Evolutionary conservation across 2,888 invertebrate genomes (phyloP), one percentile per base, ranked within the genome.

Genomic region (Sarcophaga caerulescens): DNA sequence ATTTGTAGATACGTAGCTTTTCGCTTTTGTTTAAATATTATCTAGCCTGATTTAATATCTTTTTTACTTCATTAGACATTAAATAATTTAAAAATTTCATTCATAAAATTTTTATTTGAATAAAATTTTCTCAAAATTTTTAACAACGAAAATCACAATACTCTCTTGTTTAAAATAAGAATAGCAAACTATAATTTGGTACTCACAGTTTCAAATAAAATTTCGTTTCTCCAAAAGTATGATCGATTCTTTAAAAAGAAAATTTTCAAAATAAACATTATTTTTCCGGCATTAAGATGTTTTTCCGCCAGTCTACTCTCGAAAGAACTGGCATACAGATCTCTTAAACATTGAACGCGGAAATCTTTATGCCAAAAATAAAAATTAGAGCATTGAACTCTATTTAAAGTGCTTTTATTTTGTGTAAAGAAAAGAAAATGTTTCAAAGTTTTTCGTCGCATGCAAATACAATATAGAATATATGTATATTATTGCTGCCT

Each of bases 281-380:
- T 17, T 52, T 47, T 52, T 17, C 52, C 14, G 52, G 14, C 12
- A 12, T 14, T 14, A 52, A 14, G 12, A 52, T 52, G 25, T 52
- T 68, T 62, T 68, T 57, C 69, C 63, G n/a, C 71, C 71, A 79
- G 79, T 79, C 57, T 57, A 44, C 66, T 66, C 79, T 79, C 65
- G 65, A 25, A 70, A 76, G 79, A 79, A 65, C 71, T 79, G 65
- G 44, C 44, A 25, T 52, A 65, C 52, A 71, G 79, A 79, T 71
- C 79, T 52, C 57, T 71, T 62, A 60, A 60, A 21, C 60, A 52
- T 11, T 47, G 25, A 44, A 19, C 23, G 19, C 66, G 77, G 14
- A 25, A 23, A 11, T 17, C 14, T 19, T 44, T 19, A 21, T n/a
- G 23, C 19, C 35, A 17, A 65, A 75, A 75, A 23, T 21, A 69